These are phyloP conservation scores for Yoshiicerus persimilis DNA, from an alignment of 1,140 invertebrate genomes.

Conservation along the genomic window DNA sequence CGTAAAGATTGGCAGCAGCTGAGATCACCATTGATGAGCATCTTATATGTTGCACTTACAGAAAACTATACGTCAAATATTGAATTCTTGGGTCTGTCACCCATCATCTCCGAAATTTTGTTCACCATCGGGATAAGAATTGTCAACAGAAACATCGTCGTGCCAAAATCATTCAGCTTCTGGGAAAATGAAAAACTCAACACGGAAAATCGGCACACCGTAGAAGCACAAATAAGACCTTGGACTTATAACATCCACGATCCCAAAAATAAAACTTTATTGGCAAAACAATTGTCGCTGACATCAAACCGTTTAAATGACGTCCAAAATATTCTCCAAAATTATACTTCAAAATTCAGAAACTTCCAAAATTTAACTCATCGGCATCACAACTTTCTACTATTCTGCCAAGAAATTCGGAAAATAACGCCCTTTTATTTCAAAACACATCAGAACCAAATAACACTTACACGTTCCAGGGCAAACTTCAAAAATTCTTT, in stretches of 20 bases:
- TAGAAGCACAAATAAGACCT: neutral
- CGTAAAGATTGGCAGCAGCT: conserved; percentile 6
- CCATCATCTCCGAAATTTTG: neutral
- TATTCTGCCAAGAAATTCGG: neutral
- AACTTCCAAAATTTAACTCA: neutral
- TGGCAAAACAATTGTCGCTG: neutral
- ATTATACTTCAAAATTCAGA: neutral
- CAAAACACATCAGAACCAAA: neutral
- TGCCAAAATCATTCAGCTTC: no score
- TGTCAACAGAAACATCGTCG: no score
- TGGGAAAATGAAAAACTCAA: neutral
- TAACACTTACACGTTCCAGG: neutral
- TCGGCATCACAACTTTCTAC: neutral
- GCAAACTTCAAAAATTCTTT: neutral
- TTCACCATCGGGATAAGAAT: no score
- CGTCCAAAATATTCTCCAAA: neutral
- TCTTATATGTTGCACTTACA: neutral
- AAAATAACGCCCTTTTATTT: neutral
- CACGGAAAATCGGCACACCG: neutral
- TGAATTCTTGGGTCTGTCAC: neutral
- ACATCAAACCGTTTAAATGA: neutral
- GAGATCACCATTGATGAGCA: neutral
- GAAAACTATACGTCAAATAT: neutral
- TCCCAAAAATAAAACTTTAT: neutral
- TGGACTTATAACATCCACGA: neutral